Base-by-base conservation (phyloP, 2,113 vertebrate genomes). In the Asarcornis scutulata region DNA sequence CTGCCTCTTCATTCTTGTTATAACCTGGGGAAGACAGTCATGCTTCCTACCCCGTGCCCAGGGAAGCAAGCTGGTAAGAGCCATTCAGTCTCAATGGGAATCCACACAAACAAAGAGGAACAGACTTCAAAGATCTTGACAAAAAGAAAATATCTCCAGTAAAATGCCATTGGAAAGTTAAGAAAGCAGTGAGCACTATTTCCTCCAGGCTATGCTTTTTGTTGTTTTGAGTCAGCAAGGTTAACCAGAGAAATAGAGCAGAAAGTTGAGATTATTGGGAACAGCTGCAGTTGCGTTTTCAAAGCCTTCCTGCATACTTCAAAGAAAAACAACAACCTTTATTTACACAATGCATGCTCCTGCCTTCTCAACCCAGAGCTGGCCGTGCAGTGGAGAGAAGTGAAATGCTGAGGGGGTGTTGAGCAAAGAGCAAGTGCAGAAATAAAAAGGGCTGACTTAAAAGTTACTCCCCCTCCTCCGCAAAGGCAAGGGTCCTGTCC, bases 211-310 rank as follows among this genome's bases (percentile, higher is more conserved):
- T 94, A 94, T 62, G 46, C 34, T 94, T 96, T 96, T 96, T 96
- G 95, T 97, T 97, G 85, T 95, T 97, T 96, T 85, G 89, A 96
- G 96, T 96, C 93, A 94, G 95, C 94, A 96, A 96, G 94, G 93
- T 97, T 96, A 96, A 96, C 91, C 94, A 96, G 92, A 93, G 96
- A 96, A 97, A 96, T 60, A 96, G 95, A 96, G 87, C 93, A 95
- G 93, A 96, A 96, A 96, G 92, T 83, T 96, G 91, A 96, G 91
- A 92, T 96, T 90, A 92, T 68, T 91, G 0, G 80, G 63, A 95
- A 93, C 0, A 1, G 77, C 85, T 95, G 55, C 73, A 86, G 67
- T 44, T 72, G 44, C 20, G 69, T 90, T 97, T 96, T 97, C 90
- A 94, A 96, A 97, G 93, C 79, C 34, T 96, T 93, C 60, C 34